A percentile compares a stretch with the other conserved stretches of the same genome.
phyloP scores from a whole-genome alignment of 2,113 vertebrate genomes.

The Neodon shergylaensis region DNA sequence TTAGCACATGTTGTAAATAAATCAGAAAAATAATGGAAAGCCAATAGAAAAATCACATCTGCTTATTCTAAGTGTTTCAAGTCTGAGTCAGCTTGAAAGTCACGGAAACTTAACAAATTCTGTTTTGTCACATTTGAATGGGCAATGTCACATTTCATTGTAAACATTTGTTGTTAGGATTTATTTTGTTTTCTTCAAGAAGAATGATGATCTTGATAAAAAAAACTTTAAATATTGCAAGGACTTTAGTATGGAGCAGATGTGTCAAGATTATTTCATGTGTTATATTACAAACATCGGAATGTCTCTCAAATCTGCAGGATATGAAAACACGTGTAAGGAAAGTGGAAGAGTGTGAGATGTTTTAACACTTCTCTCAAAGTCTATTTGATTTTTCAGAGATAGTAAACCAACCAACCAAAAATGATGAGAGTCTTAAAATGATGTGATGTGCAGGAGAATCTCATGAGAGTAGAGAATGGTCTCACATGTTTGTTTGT shows the following conservation, averaged over 20 bases:
- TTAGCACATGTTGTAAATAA: slow-evolving; percentile 1
- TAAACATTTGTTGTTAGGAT: not conserved
- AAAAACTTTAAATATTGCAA: not conserved
- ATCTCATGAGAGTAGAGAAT: not conserved
- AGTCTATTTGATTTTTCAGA: not conserved
- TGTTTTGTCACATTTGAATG: not conserved
- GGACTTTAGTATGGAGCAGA: not conserved
- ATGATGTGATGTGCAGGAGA: not conserved
- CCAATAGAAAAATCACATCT: not conserved
- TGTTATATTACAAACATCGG: not conserved
- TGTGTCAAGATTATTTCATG: slow-evolving; percentile 11
- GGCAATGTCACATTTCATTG: not conserved
- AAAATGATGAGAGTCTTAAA: not conserved
- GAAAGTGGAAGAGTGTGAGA: not conserved
- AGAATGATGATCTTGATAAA: not conserved
- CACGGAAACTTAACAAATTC: not conserved
- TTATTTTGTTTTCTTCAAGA: slow-evolving; percentile 17
- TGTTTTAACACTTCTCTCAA: not conserved
- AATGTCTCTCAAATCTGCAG: not conserved
- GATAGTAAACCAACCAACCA: not conserved
- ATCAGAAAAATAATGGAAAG: not conserved
- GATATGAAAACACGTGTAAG: not conserved
- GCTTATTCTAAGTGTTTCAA: not conserved
- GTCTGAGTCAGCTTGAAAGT: not conserved
- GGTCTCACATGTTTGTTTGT: not conserved